These are phyloP conservation scores for Mormyrops attenuatus DNA, from an alignment of 2,797 vertebrate species.

Conservation along the genomic window DNA sequence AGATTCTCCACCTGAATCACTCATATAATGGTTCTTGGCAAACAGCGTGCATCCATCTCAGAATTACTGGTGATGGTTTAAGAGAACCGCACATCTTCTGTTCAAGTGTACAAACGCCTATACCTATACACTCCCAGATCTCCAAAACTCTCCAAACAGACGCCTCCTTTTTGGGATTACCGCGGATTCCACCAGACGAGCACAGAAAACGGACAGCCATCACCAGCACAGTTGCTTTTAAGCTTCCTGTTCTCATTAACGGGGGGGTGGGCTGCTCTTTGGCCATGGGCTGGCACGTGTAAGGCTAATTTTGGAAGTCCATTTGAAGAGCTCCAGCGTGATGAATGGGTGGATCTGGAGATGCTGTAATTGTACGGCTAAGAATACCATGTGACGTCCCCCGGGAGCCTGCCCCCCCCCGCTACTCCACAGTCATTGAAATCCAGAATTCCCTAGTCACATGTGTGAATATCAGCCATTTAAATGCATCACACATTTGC, in stretches of 20 bases:
- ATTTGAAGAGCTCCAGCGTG: conserved; percentile 2
- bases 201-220: conserved; percentile 24
- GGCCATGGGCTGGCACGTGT: conserved; percentile 7
- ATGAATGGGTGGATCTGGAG: conserved; percentile 4
- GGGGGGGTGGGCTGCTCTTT: background rate
- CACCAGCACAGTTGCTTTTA: background rate
- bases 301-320: conserved; percentile 14
- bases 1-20: background rate
- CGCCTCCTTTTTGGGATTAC: conserved; percentile 21
- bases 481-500: background rate
- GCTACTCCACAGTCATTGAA: background rate
- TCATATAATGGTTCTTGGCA: background rate
- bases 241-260: background rate
- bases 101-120: background rate
- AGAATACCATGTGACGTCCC: background rate
- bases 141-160: background rate
- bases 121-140: background rate
- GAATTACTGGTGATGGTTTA: background rate
- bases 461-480: background rate
- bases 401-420: too few relatives aligned
- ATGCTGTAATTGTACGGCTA: conserved; percentile 1
- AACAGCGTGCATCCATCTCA: background rate
- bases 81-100: background rate
- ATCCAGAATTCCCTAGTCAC: background rate
- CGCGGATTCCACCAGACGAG: background rate